Evolutionary conservation across 2,113 vertebrate species (phyloP).

Genomic region (Chaetodon auriga): DNA sequence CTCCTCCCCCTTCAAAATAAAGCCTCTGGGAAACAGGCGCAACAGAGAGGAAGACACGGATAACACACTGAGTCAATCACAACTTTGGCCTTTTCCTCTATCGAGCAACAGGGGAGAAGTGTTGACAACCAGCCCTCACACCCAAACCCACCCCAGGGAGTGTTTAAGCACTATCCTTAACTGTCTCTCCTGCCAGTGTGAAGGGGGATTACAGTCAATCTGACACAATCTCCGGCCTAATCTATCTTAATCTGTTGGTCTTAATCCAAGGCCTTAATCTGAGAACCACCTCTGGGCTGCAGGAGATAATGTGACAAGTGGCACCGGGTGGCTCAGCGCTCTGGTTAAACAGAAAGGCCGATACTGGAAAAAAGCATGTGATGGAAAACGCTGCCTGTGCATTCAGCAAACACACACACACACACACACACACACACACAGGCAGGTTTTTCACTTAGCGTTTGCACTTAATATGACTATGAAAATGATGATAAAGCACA

Average conservation of each 20-base stretch:
- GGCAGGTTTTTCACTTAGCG: too few relatives aligned
- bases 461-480: background rate
- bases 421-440: conserved; percentile 1
- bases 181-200: conserved; percentile 54
- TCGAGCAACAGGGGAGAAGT: conserved; percentile 38
- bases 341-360: conserved; percentile 48
- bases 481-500: background rate
- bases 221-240: conserved; percentile 77
- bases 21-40: conserved; percentile 6
- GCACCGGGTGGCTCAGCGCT: conserved; percentile 27
- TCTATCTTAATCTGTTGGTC: conserved; percentile 76
- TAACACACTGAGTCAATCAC: conserved; percentile 29
- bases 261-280: conserved; percentile 78
- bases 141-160: conserved; percentile 47
- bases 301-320: conserved; percentile 66
- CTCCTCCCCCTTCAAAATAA: background rate
- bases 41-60: conserved; percentile 2
- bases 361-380: conserved; percentile 45
- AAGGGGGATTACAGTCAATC: conserved; percentile 78
- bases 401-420: background rate
- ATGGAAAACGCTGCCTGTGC: conserved; percentile 27
- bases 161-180: conserved; percentile 54
- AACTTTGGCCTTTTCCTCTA: conserved; percentile 35
- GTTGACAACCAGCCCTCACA: conserved; percentile 45
- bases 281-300: conserved; percentile 70